Conservation (phyloP, 2,113 vertebrate genomes). For the Micromys minutus region DNA sequence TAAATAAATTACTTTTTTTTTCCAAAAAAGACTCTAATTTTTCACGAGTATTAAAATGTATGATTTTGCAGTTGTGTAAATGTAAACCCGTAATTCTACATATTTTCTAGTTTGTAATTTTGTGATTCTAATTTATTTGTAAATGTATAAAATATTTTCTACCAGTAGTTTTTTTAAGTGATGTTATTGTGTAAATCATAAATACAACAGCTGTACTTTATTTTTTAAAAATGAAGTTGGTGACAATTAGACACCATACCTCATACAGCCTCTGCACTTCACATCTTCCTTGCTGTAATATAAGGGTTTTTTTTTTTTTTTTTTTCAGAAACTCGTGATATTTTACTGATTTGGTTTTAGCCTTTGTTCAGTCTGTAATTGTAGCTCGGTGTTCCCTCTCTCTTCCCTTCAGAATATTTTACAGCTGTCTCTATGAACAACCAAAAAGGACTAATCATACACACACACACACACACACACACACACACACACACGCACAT, state of each 20-base stretch:
- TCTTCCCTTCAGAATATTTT: conserved; percentile 64
- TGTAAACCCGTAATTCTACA: background rate
- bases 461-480: too few relatives aligned
- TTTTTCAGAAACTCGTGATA: conserved; percentile 53
- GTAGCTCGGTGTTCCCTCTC: background rate
- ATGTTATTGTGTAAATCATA: conserved; percentile 3
- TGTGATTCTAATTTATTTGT: conserved; percentile 51
- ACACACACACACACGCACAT: background rate
- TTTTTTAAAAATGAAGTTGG: background rate
- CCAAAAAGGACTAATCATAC: conserved; percentile 63
- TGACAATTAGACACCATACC: conserved; percentile 43
- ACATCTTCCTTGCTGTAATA: background rate
- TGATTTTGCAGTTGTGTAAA: background rate
- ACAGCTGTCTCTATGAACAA: conserved; percentile 45
- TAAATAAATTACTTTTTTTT: conserved; percentile 52
- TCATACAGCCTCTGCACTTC: background rate
- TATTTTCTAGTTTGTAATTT: conserved; percentile 43
- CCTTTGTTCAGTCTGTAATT: conserved; percentile 52
- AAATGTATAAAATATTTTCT: conserved; percentile 37
- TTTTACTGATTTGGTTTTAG: conserved; percentile 34
- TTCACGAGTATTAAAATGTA: conserved; percentile 29
- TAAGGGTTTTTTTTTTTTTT: background rate
- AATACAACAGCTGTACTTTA: conserved; percentile 43
- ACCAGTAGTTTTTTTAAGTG: conserved; percentile 46
- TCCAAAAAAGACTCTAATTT: conserved; percentile 52